These are phyloP conservation scores for Podarcis cretensis DNA, from an alignment of 2,113 vertebrate species.

Conservation along the genomic window DNA sequence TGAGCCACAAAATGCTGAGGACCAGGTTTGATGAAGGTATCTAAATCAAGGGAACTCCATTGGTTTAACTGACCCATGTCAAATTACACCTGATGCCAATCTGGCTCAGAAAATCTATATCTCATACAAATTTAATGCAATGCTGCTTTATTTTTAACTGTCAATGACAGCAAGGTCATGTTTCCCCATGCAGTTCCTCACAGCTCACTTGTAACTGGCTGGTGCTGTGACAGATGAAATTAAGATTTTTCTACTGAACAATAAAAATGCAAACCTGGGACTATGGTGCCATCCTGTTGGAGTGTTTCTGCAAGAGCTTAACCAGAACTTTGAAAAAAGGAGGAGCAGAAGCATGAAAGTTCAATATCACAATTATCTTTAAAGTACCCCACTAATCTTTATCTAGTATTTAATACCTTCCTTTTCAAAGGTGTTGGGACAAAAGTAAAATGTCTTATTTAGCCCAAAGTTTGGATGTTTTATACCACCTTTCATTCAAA, in stretches of 20 bases:
- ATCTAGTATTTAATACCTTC: slow-evolving; percentile 9
- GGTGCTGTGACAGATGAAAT: slow-evolving; percentile 44
- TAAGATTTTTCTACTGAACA: slow-evolving; percentile 30
- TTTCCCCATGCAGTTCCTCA: not conserved
- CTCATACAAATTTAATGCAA: slow-evolving; percentile 34
- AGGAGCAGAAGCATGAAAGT: not conserved
- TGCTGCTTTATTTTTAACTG: slow-evolving; percentile 25
- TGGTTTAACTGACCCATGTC: slow-evolving; percentile 24
- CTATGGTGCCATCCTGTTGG: slow-evolving; percentile 2
- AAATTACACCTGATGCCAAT: slow-evolving; percentile 29
- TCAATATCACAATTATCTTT: slow-evolving; percentile 47
- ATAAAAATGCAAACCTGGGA: slow-evolving; percentile 9
- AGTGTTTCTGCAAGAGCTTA: not conserved
- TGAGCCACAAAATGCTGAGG: not conserved
- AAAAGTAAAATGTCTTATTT: not conserved
- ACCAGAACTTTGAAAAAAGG: slow-evolving; percentile 4
- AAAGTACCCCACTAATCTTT: slow-evolving; percentile 32
- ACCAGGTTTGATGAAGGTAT: not conserved
- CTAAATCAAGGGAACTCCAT: not conserved
- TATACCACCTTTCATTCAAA: too few species aligned
- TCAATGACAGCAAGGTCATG: slow-evolving; percentile 27
- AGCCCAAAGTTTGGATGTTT: too few species aligned
- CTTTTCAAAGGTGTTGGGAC: slow-evolving; percentile 30
- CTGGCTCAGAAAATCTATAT: slow-evolving; percentile 17
- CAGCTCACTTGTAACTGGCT: slow-evolving; percentile 14